These are phyloP conservation scores for Rhyacichthys aspro DNA, from an alignment of 2,797 vertebrate genomes.

Conservation along the genomic window DNA sequence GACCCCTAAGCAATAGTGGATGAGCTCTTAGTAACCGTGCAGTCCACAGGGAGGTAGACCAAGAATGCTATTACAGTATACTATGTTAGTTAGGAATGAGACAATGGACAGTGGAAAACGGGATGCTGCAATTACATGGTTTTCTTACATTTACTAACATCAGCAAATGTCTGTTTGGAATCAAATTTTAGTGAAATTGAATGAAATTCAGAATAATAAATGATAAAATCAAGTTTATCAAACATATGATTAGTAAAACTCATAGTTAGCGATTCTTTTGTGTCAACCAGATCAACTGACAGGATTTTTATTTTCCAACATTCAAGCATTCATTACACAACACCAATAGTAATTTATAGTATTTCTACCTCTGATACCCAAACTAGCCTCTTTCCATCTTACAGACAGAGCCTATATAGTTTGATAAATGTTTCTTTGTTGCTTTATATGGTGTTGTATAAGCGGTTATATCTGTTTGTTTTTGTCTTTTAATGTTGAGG, in stretches of 20 bases:
- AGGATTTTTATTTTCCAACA: no score
- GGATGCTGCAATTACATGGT: constrained; percentile 46
- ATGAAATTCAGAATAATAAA: no score
- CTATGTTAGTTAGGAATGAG: constrained; percentile 72
- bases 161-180: constrained; percentile 28
- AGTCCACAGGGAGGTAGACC: constrained; percentile 72
- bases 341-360: constrained; percentile 81
- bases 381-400: constrained; percentile 16
- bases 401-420: no score
- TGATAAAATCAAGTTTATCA: no score
- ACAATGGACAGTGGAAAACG: constrained; percentile 65
- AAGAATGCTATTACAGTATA: constrained; percentile 65
- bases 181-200: background rate
- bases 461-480: no score
- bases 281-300: constrained; percentile 74
- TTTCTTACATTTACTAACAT: constrained; percentile 40
- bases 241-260: no score
- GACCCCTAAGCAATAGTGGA: constrained; percentile 79
- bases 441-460: no score
- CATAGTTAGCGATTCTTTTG: no score
- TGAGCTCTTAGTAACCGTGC: constrained; percentile 75
- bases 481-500: no score
- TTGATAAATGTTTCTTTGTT: no score
- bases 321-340: constrained; percentile 76
- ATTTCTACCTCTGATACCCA: constrained; percentile 51